Conservation (phyloP, 2,797 vertebrate genomes). For the Menidia menidia region DNA sequence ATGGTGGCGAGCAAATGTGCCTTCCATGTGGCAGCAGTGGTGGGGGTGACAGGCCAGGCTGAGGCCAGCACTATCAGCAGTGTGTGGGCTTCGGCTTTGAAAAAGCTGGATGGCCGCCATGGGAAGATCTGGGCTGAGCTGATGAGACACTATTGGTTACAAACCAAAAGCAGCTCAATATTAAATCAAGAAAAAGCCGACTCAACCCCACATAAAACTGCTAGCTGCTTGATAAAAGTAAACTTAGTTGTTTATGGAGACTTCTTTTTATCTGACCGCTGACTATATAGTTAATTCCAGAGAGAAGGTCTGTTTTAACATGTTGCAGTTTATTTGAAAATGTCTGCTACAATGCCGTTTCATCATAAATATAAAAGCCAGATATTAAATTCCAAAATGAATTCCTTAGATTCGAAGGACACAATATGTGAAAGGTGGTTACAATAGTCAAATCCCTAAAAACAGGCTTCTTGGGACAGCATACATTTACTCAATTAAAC, state of each 20-base stretch:
- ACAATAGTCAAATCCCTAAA: neutral
- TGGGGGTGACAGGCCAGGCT: constrained; percentile 63
- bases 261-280: constrained; percentile 8
- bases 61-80: constrained; percentile 67
- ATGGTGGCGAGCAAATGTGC: constrained; percentile 79
- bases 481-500: neutral
- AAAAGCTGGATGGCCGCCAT: constrained; percentile 70
- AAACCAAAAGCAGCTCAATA: constrained; percentile 64
- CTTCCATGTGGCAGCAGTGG: constrained; percentile 78
- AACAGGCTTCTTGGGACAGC: neutral
- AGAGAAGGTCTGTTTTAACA: constrained; percentile 6
- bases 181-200: constrained; percentile 39
- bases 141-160: constrained; percentile 56
- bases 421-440: neutral
- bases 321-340: neutral
- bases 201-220: constrained; percentile 21
- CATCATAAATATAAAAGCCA: neutral
- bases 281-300: neutral
- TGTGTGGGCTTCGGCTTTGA: constrained; percentile 69
- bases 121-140: constrained; percentile 52
- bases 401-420: neutral
- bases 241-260: constrained; percentile 20
- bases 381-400: neutral
- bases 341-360: neutral
- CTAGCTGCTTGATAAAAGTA: constrained; percentile 14